Evolutionary conservation across 2,113 vertebrate species (phyloP), one percentile per base, ranked within the genome.

Genomic region (Salvelinus namaycush): DNA sequence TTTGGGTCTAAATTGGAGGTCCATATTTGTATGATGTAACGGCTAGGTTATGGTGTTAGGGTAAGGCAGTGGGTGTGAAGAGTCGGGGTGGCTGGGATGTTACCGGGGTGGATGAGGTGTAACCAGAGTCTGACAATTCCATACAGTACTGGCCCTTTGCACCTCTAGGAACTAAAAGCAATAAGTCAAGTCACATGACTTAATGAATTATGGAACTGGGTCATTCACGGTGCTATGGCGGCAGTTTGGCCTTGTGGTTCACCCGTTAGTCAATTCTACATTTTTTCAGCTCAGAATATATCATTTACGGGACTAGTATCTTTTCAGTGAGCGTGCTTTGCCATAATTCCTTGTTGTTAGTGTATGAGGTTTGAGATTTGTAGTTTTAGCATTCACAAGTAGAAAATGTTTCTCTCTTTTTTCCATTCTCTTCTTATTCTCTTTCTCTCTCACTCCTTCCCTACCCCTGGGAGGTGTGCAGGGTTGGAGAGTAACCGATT

Each of bases 21-120:
- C 67, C 8, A 68, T 39, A 44, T 68, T 54, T 68, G 31, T 27
- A 67, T 31, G 65, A 67, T 67, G 65, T 67, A 12, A 67, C 14
- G 27, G 65, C 13, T 29, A 27, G 65, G 65, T 67, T 67, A 67
- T 67, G 26, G 65, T 18, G 22, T 8, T 26, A 65, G 62, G 11
- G 62, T 26, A 65, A 26, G 26, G 27, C 27, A 7, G 65, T 6
- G 27, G 65, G 27, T 31, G 26, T 67, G 65, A 31, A 16, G 26
- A 67, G 1, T 27, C 4, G 2, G 27, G 65, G 14, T 14, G 29
- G 18, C 49, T 13, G 18, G 11, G 66, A 4, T 68, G 66, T 39
- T 39, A 68, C 26, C 64, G 14, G 64, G 26, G 4, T 26, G 14
- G 13, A 9, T 44, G 39, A 3, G 39, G 2, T 44, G 39, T 44